These are phyloP conservation scores for Leucophora obtusa DNA, from an alignment of 2,888 invertebrate genomes.

Conservation along the genomic window DNA sequence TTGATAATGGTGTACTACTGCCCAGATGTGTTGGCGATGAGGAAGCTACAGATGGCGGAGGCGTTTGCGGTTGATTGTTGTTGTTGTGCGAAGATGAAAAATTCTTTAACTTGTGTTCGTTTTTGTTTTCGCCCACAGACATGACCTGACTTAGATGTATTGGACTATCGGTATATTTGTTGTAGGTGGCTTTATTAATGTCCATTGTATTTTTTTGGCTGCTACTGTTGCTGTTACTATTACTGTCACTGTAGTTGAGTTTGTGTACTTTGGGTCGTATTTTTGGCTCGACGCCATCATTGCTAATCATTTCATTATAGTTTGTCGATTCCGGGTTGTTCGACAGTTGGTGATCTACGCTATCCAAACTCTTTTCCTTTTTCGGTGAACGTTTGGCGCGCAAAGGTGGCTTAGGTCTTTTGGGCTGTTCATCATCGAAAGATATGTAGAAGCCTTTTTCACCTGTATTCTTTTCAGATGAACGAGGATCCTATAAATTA, in stretches of 20 bases:
- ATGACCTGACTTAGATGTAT: slow-evolving; percentile 73
- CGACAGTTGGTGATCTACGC: slow-evolving; percentile 71
- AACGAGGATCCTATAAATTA: slow-evolving; percentile 75
- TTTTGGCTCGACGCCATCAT: slow-evolving; percentile 70
- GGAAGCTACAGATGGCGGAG: slow-evolving; percentile 58
- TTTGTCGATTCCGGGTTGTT: slow-evolving; percentile 75
- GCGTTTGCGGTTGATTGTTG: slow-evolving; percentile 59
- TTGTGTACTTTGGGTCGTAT: slow-evolving; percentile 51
- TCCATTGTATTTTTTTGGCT: slow-evolving; percentile 51
- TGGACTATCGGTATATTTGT: slow-evolving; percentile 76
- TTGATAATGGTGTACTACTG: slow-evolving; percentile 48
- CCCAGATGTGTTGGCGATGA: slow-evolving; percentile 62
- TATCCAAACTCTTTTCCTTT: slow-evolving; percentile 82
- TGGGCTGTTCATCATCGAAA: slow-evolving; percentile 92
- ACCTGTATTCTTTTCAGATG: slow-evolving; percentile 78
- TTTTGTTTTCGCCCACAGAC: slow-evolving; percentile 64
- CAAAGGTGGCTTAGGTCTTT: slow-evolving; percentile 92
- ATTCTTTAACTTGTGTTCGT: slow-evolving; percentile 56
- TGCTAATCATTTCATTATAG: slow-evolving; percentile 78
- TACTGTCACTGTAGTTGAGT: slow-evolving; percentile 61
- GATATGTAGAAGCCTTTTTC: slow-evolving; percentile 96
- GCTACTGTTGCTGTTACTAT: slow-evolving; percentile 58
- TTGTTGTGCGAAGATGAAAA: slow-evolving; percentile 46
- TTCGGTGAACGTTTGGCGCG: slow-evolving; percentile 88
- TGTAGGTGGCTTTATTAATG: slow-evolving; percentile 74